Evolutionary conservation across 2,797 vertebrate species (phyloP).

Genomic region (Bradypus variegatus): DNA sequence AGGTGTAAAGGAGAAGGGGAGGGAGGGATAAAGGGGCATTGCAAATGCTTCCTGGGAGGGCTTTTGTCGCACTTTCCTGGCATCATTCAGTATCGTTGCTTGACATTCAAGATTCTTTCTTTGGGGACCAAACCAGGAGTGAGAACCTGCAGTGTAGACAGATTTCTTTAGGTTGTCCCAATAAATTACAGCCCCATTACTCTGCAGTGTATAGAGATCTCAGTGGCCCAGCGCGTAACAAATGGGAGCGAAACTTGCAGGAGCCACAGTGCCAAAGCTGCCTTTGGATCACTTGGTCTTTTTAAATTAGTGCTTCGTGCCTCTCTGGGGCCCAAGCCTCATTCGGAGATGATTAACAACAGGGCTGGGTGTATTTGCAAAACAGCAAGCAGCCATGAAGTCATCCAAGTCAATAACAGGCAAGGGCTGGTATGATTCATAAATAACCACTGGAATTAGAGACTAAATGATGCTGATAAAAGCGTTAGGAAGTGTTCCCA

Average conservation of each 20-base stretch:
- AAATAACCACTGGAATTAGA: slow-evolving; percentile 23
- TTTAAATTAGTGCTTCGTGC: not conserved
- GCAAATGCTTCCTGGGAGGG: not conserved
- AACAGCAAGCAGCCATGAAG: not conserved
- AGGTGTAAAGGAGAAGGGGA: not conserved
- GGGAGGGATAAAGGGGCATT: not conserved
- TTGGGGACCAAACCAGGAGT: not conserved
- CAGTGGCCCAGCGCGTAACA: not conserved
- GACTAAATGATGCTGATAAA: not conserved
- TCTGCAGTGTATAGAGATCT: not conserved
- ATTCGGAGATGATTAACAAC: not conserved
- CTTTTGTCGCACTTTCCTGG: too few relatives aligned
- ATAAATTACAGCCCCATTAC: not conserved
- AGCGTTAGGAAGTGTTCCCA: slow-evolving; percentile 10
- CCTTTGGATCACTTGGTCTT: not conserved
- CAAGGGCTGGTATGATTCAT: not conserved
- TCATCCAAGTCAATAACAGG: slow-evolving; percentile 6
- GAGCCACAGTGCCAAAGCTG: not conserved
- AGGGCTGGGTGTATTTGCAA: not conserved
- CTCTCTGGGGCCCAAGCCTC: not conserved
- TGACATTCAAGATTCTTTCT: not conserved
- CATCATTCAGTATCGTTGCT: not conserved
- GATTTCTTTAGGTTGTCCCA: not conserved
- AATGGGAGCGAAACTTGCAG: not conserved
- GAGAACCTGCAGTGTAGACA: not conserved